These are phyloP conservation scores for Hydropsyche betteni DNA, from an alignment of 2,888 invertebrate genomes.

Conservation along the genomic window DNA sequence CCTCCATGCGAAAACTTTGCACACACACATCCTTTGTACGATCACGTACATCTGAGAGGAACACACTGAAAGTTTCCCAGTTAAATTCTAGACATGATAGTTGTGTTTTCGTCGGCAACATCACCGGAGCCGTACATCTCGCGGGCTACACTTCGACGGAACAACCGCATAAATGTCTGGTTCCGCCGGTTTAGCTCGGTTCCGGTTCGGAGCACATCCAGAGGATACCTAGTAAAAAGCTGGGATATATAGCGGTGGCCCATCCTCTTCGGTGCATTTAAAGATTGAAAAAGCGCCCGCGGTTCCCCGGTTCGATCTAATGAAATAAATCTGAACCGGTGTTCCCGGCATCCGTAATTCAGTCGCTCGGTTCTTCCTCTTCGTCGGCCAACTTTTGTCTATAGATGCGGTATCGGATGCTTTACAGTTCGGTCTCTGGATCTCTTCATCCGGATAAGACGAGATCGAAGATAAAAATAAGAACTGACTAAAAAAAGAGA, in stretches of 20 bases:
- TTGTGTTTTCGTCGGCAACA: conserved; percentile 1
- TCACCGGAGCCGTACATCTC: not conserved
- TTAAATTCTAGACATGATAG: conserved; percentile 19
- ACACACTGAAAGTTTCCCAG: conserved; percentile 10
- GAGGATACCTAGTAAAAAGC: no score
- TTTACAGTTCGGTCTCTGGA: conserved; percentile 6
- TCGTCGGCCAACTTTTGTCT: conserved; percentile 21
- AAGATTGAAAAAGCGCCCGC: conserved; percentile 40
- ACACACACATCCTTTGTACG: not conserved
- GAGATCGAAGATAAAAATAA: not conserved
- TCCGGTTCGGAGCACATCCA: conserved; percentile 12
- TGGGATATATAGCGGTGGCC: not conserved
- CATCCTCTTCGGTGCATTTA: conserved; percentile 31
- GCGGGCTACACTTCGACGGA: not conserved
- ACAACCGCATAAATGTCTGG: conserved; percentile 39
- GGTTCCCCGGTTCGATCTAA: conserved; percentile 42
- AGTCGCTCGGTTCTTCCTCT: conserved; percentile 22
- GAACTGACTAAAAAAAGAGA: not conserved
- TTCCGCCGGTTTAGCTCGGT: conserved; percentile 27
- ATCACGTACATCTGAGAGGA: not conserved
- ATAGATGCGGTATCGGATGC: conserved; percentile 12
- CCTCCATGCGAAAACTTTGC: no score
- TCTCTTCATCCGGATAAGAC: conserved; percentile 3
- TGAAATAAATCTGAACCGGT: conserved; percentile 48
- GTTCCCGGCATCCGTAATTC: conserved; percentile 46